Evolutionary conservation across 2,888 invertebrate species (phyloP).

Genomic region (Calephelis perditalis): DNA sequence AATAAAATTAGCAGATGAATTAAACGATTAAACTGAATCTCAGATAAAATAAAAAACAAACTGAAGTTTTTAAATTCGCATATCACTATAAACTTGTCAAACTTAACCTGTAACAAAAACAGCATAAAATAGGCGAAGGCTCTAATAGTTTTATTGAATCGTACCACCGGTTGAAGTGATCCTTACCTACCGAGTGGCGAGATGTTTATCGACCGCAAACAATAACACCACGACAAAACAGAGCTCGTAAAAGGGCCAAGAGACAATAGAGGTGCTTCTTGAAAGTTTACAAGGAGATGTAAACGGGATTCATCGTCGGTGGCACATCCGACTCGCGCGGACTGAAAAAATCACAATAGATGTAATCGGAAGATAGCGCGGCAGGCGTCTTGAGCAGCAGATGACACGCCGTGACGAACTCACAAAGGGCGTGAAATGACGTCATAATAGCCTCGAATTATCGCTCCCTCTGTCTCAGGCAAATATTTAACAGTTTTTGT

Average conservation of each 20-base stretch:
- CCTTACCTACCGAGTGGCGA: slow-evolving; percentile 72
- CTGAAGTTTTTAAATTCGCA: no score
- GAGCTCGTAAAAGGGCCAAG: slow-evolving; percentile 72
- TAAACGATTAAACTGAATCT: no score
- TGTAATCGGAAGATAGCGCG: slow-evolving; percentile 73
- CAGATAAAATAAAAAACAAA: no score
- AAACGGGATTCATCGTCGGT: slow-evolving; percentile 74
- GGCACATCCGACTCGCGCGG: slow-evolving; percentile 70
- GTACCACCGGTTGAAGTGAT: slow-evolving; percentile 68
- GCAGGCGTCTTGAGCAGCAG: slow-evolving; percentile 76
- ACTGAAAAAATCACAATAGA: slow-evolving; percentile 74
- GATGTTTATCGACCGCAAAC: slow-evolving; percentile 78
- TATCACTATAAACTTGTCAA: slow-evolving; percentile 33
- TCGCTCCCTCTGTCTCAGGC: slow-evolving; percentile 76
- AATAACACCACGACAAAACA: slow-evolving; percentile 75
- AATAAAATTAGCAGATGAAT: no score
- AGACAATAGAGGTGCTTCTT: slow-evolving; percentile 71
- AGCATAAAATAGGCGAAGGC: slow-evolving; percentile 61
- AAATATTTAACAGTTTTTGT: slow-evolving; percentile 78
- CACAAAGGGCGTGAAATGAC: slow-evolving; percentile 77
- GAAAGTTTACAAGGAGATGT: slow-evolving; percentile 69
- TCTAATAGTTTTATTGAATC: slow-evolving; percentile 58
- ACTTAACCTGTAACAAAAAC: slow-evolving; percentile 42
- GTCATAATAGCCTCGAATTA: slow-evolving; percentile 78
- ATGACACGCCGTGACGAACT: slow-evolving; percentile 75